Evolutionary conservation across 2,113 vertebrate genomes (phyloP).

Genomic region (Ammodytes marinus): DNA sequence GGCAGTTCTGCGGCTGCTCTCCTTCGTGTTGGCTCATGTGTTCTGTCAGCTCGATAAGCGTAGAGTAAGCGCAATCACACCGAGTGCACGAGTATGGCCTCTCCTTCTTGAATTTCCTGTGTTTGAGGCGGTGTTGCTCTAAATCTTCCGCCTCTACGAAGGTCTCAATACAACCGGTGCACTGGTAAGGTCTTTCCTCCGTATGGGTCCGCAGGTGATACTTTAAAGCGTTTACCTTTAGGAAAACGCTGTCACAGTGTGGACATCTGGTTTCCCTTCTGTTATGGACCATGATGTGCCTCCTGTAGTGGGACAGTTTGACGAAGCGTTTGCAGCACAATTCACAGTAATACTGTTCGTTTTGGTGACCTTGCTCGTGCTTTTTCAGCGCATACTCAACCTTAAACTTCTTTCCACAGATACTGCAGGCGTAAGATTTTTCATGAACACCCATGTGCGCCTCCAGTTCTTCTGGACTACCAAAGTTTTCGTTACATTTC

Average conservation of each 20-base stretch:
- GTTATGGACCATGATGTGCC: conserved; percentile 69
- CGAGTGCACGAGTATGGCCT: conserved; percentile 77
- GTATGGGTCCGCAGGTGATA: conserved; percentile 77
- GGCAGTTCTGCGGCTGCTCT: conserved; percentile 71
- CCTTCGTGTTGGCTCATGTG: conserved; percentile 74
- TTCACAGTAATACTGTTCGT: conserved; percentile 64
- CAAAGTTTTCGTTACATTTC: conserved; percentile 65
- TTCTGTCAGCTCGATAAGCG: conserved; percentile 69
- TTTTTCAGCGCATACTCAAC: conserved; percentile 74
- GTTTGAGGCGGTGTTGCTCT: conserved; percentile 75
- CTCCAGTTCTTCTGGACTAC: conserved; percentile 63
- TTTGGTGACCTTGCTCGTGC: conserved; percentile 67
- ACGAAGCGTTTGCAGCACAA: conserved; percentile 70
- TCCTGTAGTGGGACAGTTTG: conserved; percentile 74
- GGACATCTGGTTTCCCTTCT: conserved; percentile 73
- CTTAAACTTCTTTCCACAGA: conserved; percentile 76
- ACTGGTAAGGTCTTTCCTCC: conserved; percentile 70
- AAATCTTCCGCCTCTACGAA: conserved; percentile 67
- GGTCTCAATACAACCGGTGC: conserved; percentile 73
- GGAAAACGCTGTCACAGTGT: conserved; percentile 73
- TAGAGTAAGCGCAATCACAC: conserved; percentile 65
- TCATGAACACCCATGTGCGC: conserved; percentile 68
- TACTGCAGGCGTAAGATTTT: conserved; percentile 60
- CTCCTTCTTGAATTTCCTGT: conserved; percentile 72
- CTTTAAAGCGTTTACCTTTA: conserved; percentile 68